Percentiles rank a stretch among this genome's conserved stretches.
phyloP scores from a whole-genome alignment of 2,797 vertebrate genomes.

The Emys orbicularis region DNA sequence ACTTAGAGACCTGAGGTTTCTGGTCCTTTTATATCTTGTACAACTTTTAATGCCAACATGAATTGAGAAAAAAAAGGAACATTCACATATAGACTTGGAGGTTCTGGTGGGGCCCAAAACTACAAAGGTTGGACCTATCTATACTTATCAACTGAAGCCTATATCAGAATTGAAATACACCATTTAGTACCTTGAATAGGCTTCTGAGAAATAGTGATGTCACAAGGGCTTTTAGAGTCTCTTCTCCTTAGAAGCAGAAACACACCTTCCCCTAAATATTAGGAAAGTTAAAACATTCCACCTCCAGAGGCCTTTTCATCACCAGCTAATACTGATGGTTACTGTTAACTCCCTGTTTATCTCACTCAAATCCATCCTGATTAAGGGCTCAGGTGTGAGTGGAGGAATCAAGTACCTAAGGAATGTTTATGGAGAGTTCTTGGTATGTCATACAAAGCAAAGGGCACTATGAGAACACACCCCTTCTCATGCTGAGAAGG shows the following conservation, averaged over 20 bases:
- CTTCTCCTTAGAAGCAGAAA: not conserved
- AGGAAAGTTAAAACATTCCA: not conserved
- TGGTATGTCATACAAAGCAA: not conserved
- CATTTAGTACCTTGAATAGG: not conserved
- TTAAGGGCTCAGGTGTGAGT: not conserved
- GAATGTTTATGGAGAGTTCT: not conserved
- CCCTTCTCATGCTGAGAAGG: not conserved
- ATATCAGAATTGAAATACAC: not conserved
- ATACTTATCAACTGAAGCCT: not conserved
- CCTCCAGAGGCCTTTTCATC: not conserved
- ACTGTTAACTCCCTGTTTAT: fast-evolving
- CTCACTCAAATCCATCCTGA: fast-evolving
- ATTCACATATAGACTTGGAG: not conserved
- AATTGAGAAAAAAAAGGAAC: conserved; percentile 11
- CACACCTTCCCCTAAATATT: not conserved
- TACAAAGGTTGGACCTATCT: not conserved
- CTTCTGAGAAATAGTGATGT: not conserved
- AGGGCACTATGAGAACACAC: not conserved
- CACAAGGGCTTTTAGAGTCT: not conserved
- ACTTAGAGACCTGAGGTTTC: not conserved
- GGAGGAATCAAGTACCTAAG: not conserved
- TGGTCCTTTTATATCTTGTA: conserved; percentile 4
- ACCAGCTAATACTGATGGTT: not conserved
- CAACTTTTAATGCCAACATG: conserved; percentile 29
- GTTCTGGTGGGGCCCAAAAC: too few species aligned